Base-by-base conservation (phyloP, 2,113 vertebrate genomes). In the Nannospalax galili region DNA sequence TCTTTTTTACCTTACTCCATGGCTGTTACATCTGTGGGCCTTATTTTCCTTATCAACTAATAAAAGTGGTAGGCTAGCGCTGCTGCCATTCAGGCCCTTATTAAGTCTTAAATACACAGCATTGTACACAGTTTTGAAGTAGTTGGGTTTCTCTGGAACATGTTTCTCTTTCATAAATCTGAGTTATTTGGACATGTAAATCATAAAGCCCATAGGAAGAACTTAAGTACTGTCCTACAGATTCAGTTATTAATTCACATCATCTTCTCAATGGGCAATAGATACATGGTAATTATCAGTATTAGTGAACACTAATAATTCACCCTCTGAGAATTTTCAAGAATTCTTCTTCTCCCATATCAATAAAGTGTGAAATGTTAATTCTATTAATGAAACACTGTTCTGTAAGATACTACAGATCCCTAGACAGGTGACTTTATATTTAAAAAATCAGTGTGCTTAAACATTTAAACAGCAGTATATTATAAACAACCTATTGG, bases 341-440 rank as follows among this genome's bases (percentile, higher is more conserved):
- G 12, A 56, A 9, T 2, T 42, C 8, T 1, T 35, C 28, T 69
- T 4, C 1, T 10, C 24, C 22, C 15, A 75, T 45, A 62, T 45
- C 91, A 96, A 93, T 72, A 96, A 90, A 80, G 52, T 90, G 3
- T 73, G 11, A 80, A 79, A 69, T 73, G 30, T 65, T 81, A 92
- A 77, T 62, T 7, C 20, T 26, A 52, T 17, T 79, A 35, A 48
- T 45, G 81, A 26, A 82, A 56, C 7, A 28, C 17, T 56, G 91
- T 80, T 96, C 20, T 45, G 37, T 24, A 65, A 89, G 89, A n/a
- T 85, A 37, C 35, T 73, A 8, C 67, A 11, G 58, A 67, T 93
- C 48, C 24, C 67, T 88, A 88, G 1, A 85, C 7, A 94, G 45
- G 6, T 74, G n/a, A 92, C 0, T 78, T 28, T 85, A 37, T 30